Conservation (phyloP, 1,140 invertebrate genomes). For the Caenorhabditis inopinata region DNA sequence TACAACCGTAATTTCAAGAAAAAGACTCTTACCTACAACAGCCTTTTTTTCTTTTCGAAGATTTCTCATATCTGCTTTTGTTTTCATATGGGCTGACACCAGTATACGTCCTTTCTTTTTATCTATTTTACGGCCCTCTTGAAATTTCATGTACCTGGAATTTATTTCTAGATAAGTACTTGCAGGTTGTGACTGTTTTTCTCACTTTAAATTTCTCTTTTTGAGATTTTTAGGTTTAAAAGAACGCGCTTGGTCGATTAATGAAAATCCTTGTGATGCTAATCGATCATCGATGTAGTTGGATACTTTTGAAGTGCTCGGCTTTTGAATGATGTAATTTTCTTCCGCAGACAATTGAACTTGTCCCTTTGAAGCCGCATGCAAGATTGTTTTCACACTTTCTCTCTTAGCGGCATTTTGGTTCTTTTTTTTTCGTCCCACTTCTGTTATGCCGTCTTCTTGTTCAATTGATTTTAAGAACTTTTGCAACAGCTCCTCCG, state of each 20-base stretch:
- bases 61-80: background rate
- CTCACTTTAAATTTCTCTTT: conserved; percentile 20
- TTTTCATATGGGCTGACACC: background rate
- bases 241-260: conserved; percentile 19
- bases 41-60: conserved; percentile 12
- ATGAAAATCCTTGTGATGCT: conserved; percentile 12
- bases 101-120: background rate
- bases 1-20: too few species aligned
- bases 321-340: conserved; percentile 22
- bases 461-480: conserved; percentile 32
- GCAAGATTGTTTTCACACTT: background rate
- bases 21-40: background rate
- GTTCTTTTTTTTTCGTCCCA: background rate
- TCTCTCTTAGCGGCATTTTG: background rate
- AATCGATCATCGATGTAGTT: conserved; percentile 19
- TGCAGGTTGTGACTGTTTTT: too few species aligned
- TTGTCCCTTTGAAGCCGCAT: conserved; percentile 25
- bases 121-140: background rate
- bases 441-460: background rate
- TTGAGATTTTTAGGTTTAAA: conserved; percentile 19
- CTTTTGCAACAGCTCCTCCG: conserved; percentile 34
- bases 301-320: background rate
- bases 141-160: conserved; percentile 10
- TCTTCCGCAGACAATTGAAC: background rate
- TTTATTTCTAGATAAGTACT: too few species aligned